These are phyloP conservation scores for Spheniscus mendiculus DNA, from an alignment of 2,113 vertebrate species.

Conservation along the genomic window DNA sequence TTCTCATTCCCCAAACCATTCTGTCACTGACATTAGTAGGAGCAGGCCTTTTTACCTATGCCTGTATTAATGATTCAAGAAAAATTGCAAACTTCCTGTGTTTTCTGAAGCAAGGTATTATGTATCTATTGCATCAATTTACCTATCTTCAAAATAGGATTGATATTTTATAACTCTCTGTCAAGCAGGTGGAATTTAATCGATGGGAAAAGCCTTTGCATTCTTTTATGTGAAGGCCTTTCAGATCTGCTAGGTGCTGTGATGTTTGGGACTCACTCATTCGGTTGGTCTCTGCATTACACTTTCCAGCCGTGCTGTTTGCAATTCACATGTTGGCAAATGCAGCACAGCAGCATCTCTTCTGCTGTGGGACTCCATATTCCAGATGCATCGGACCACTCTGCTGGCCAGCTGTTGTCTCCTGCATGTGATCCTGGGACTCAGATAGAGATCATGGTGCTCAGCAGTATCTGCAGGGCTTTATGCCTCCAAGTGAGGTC, in stretches of 20 bases:
- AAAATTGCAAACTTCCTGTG: neutral
- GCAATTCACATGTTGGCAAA: neutral
- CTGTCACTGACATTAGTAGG: neutral
- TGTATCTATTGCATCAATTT: neutral
- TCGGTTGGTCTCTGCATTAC: accelerated
- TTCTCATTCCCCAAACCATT: neutral
- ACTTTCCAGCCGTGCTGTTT: neutral
- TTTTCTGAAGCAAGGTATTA: neutral
- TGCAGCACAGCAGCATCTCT: neutral
- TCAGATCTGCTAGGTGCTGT: neutral
- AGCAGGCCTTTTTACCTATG: neutral
- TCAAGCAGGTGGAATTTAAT: neutral
- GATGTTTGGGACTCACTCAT: neutral
- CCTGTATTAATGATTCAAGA: neutral
- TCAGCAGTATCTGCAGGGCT: neutral
- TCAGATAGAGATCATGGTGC: neutral
- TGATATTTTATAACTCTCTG: neutral
- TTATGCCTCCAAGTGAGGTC: neutral
- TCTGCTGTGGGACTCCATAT: neutral
- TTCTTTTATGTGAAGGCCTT: neutral
- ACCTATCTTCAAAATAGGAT: neutral
- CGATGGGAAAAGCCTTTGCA: neutral
- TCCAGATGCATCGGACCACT: neutral
- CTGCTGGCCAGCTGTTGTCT: neutral
- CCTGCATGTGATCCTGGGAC: neutral